Base-by-base conservation (phyloP, 2,113 vertebrate species). In the Lampris megalopsis region DNA sequence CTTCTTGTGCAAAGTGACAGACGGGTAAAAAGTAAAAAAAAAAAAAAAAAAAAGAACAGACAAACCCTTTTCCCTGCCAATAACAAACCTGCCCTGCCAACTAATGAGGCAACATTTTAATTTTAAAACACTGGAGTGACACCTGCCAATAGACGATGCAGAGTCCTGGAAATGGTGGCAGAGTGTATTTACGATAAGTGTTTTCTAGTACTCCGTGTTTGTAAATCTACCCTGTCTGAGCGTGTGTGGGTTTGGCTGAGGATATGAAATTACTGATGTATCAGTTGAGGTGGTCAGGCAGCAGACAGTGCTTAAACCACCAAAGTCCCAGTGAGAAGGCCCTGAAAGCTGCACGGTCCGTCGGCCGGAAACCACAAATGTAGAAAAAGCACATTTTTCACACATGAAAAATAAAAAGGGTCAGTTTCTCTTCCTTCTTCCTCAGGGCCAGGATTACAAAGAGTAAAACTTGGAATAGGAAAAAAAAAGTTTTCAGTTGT, bases 241-340 rank as follows among this genome's bases (percentile, higher is more conserved):
- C 5, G 49, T 56, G 8, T 3, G 8, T 61, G 9, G 40, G 24
- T n/a, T 79, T 71, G 47, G 48, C 2, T 58, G 66, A 77, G 81
- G 79, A 79, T 82, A 85, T 81, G 0, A 75, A 83, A 81, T 85
- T 71, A 61, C 24, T 11, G 58, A 81, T 0, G 9, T 35, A 73
- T 82, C 71, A 71, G 73, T 79, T 49, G 81, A 80, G 35, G 56
- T 68, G 57, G 59, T 76, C 64, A 45, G 56, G 58, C 53, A 63
- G 71, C 59, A 79, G 62, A 80, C 62, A 49, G 74, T 24, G 75
- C 72, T 71, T 42, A 61, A 78, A 71, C 69, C 79, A 73, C 60
- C 5, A 52, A 59, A 54, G 41, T 9, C 52, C 62, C 50, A 6
- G 6, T 37, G 11, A 72, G 72, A 84, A 74, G 60, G 10, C 56